phyloP scores from a whole-genome alignment of 2,888 invertebrate species.

The Tineola bisselliella region DNA sequence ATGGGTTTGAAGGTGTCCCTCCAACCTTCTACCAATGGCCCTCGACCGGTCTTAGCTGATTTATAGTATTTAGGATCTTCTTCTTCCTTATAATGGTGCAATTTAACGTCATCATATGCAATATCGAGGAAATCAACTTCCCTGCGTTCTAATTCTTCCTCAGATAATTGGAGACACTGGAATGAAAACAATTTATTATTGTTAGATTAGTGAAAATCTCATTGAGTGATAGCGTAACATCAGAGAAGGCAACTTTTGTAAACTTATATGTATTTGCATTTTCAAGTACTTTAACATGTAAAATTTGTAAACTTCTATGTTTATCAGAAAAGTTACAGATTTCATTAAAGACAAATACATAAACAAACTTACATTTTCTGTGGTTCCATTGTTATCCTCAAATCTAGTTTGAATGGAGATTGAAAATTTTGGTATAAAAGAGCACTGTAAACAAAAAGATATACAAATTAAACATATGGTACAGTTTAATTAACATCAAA shows the following conservation, averaged over 20 bases:
- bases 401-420: slow-evolving; percentile 89
- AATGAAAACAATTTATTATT: no score
- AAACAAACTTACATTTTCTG: slow-evolving; percentile 80
- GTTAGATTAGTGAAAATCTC: no score
- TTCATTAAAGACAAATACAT: neutral
- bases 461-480: no score
- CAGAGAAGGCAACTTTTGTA: no score
- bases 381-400: slow-evolving; percentile 87
- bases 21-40: slow-evolving; percentile 88
- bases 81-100: slow-evolving; percentile 88
- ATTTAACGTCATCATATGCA: slow-evolving; percentile 85
- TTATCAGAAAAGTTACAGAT: no score
- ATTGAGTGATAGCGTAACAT: no score
- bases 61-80: slow-evolving; percentile 89
- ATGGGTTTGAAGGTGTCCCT: slow-evolving; percentile 76
- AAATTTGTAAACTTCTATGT: no score
- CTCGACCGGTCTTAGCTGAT: slow-evolving; percentile 83
- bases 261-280: no score
- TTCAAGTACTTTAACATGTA: no score
- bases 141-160: slow-evolving; percentile 77
- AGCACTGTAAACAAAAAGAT: slow-evolving; percentile 84
- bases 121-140: slow-evolving; percentile 86
- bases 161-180: slow-evolving; percentile 77
- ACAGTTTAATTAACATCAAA: no score
- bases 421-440: slow-evolving; percentile 86